phyloP scores from a whole-genome alignment of 2,888 invertebrate genomes.

The Apamea crenata region DNA sequence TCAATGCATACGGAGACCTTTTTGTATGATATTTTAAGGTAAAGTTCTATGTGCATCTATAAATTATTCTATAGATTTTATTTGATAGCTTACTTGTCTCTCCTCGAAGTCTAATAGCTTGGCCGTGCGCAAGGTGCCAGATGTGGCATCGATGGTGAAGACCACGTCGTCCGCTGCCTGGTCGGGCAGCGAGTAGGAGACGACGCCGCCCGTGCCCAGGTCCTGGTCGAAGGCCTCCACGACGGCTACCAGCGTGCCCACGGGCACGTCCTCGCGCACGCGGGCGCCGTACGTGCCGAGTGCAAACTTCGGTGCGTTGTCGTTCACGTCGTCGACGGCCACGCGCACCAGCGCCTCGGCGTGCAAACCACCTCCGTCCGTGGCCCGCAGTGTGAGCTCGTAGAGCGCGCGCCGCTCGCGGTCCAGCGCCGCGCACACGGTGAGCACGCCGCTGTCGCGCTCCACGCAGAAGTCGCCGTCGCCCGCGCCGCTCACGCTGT shows the following conservation, averaged over 20 bases:
- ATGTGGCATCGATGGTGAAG: conserved; percentile 95
- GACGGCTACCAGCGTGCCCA: conserved; percentile 96
- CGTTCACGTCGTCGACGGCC: conserved; percentile 97
- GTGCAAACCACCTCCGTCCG: conserved; percentile 94
- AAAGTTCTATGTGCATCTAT: background rate
- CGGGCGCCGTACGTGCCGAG: conserved; percentile 94
- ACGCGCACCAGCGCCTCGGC: conserved; percentile 96
- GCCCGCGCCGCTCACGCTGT: conserved; percentile 93
- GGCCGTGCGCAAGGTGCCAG: conserved; percentile 96
- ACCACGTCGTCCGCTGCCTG: conserved; percentile 91
- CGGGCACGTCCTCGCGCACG: conserved; percentile 97
- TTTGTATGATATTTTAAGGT: background rate
- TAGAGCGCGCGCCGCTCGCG: conserved; percentile 96
- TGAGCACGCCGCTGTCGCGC: conserved; percentile 93
- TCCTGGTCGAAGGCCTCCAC: conserved; percentile 96
- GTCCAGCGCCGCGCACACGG: conserved; percentile 94
- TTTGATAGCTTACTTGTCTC: conserved; percentile 90
- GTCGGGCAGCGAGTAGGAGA: conserved; percentile 95
- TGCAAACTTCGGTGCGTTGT: conserved; percentile 96
- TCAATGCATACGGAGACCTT: background rate
- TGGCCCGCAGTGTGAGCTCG: conserved; percentile 94
- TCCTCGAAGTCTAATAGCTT: conserved; percentile 96
- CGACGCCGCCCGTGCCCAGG: conserved; percentile 94
- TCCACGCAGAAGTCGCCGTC: conserved; percentile 96
- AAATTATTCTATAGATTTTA: background rate